Evolutionary conservation across 2,113 vertebrate genomes (phyloP).

Genomic region (Chionodraco myersi): DNA sequence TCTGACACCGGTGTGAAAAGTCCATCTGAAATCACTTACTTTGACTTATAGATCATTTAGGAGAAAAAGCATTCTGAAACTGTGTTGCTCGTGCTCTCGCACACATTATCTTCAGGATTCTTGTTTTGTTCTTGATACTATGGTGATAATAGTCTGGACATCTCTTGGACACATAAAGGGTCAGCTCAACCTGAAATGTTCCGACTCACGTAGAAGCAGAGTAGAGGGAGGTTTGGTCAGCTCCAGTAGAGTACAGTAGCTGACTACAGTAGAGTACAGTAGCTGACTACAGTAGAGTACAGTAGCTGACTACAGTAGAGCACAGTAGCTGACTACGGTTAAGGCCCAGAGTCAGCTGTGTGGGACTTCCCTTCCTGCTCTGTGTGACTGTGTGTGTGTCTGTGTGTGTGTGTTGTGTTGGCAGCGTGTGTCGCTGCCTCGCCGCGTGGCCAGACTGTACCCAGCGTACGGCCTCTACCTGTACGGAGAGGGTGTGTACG

Average conservation of each 20-base stretch:
- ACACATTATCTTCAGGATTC: not conserved
- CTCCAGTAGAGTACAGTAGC: not conserved
- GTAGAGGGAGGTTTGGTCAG: not conserved
- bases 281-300: not conserved
- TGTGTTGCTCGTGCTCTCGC: too few species aligned
- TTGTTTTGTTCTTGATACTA: not conserved
- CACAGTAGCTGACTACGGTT: not conserved
- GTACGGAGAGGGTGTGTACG: constrained; percentile 94
- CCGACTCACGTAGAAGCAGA: not conserved
- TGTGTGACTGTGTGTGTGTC: not conserved
- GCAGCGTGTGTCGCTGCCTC: constrained; percentile 92
- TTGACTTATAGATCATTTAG: not conserved
- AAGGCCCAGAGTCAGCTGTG: not conserved
- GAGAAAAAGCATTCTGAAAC: not conserved
- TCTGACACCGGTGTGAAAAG: not conserved
- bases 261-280: not conserved
- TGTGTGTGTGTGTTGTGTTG: not conserved
- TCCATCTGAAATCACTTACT: not conserved
- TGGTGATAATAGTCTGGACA: not conserved
- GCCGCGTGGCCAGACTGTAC: constrained; percentile 88
- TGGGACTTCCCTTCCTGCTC: not conserved
- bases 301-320: not conserved
- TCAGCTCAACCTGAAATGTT: too few species aligned
- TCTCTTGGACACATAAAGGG: not conserved
- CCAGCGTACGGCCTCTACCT: constrained; percentile 94